Evolutionary conservation across 2,888 invertebrate species (phyloP).

Genomic region (Chaetogeoica ovagalla): DNA sequence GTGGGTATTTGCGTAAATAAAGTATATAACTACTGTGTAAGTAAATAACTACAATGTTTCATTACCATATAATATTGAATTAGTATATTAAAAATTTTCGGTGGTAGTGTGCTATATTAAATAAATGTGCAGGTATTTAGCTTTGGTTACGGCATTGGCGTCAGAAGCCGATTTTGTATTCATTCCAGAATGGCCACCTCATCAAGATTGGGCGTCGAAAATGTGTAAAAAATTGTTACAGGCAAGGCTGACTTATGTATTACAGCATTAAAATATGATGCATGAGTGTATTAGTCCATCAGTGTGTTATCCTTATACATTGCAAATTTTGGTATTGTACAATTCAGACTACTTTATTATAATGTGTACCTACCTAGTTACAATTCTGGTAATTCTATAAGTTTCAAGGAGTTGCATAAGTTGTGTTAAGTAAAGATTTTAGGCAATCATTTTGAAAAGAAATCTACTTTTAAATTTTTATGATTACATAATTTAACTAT

Average conservation of each 20-base stretch:
- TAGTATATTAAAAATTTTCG: constrained; percentile 22
- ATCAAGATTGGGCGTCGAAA: constrained; percentile 87
- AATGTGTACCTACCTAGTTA: background rate
- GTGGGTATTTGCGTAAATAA: background rate
- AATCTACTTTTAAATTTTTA: background rate
- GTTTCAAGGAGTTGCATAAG: background rate
- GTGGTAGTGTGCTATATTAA: constrained; percentile 45
- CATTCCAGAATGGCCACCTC: constrained; percentile 95
- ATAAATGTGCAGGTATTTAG: constrained; percentile 78
- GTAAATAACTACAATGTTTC: constrained; percentile 1
- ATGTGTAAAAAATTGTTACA: constrained; percentile 92
- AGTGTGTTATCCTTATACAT: constrained; percentile 26
- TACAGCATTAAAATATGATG: constrained; percentile 32
- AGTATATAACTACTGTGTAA: background rate
- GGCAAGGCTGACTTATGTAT: constrained; percentile 65
- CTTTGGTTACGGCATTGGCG: constrained; percentile 92
- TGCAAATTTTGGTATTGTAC: background rate
- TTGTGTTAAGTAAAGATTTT: background rate
- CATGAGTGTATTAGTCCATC: constrained; percentile 42
- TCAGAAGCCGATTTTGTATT: constrained; percentile 99
- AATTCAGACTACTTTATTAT: background rate
- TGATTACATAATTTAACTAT: background rate
- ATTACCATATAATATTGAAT: constrained; percentile 8
- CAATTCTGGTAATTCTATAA: background rate
- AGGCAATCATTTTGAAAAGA: too few relatives aligned